phyloP scores from a whole-genome alignment of 2,797 vertebrate species.

The Sebastes minor region DNA sequence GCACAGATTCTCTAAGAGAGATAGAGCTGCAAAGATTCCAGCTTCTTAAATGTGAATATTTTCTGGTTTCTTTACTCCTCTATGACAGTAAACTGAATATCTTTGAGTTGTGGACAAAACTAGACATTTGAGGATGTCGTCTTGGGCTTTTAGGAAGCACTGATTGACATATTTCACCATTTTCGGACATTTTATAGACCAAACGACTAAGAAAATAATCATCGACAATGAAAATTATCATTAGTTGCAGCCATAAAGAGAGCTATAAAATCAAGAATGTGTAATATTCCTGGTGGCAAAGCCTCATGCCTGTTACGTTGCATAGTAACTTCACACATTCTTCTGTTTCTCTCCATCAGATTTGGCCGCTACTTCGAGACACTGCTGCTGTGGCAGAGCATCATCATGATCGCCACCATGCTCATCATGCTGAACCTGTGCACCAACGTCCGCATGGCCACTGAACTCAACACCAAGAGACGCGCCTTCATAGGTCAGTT shows the following conservation, averaged over 20 bases:
- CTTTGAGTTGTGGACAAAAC: no score
- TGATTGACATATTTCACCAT: no score
- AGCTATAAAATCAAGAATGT: background rate
- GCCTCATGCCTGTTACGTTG: background rate
- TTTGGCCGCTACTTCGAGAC: conserved; percentile 94
- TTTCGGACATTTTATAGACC: no score
- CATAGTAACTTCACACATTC: background rate
- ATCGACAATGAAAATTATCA: no score
- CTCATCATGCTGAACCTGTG: conserved; percentile 95
- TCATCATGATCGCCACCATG: conserved; percentile 96
- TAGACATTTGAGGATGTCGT: no score
- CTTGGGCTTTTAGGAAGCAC: no score
- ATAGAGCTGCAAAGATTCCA: no score
- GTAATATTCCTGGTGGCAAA: background rate
- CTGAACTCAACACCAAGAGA: conserved; percentile 88
- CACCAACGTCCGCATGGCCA: conserved; percentile 88
- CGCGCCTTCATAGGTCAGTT: conserved; percentile 92
- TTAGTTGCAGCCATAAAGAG: no score
- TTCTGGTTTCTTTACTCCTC: no score
- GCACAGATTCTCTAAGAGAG: background rate
- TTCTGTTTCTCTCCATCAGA: conserved; percentile 67
- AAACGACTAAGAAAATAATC: no score
- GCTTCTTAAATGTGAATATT: no score
- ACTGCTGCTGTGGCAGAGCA: conserved; percentile 93
- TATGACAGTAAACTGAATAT: no score